A percentile compares a stretch with the other conserved stretches of the same genome.
phyloP scores from a whole-genome alignment of 2,888 invertebrate species.

The Lepidochrysops patricia region DNA sequence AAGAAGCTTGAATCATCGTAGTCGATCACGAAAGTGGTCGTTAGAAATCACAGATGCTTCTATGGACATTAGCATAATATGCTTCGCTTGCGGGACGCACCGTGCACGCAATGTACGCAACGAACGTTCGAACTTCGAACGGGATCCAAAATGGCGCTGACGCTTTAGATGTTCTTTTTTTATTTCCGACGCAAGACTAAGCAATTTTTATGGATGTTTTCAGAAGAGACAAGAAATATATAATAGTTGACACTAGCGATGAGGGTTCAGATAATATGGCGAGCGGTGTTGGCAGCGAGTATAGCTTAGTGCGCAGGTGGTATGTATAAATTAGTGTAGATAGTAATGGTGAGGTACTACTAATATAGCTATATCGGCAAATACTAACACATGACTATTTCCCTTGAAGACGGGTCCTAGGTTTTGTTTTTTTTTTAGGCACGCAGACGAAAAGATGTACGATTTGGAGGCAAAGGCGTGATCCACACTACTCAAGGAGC shows the following conservation, averaged over 20 bases:
- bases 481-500: conserved; percentile 27
- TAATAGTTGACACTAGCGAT: conserved; percentile 59
- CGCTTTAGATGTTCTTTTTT: conserved; percentile 14
- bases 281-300: conserved; percentile 50
- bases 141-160: conserved; percentile 20
- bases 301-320: conserved; percentile 58
- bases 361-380: background rate
- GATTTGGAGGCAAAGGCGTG: conserved; percentile 58
- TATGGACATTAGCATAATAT: conserved; percentile 14
- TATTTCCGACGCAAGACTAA: conserved; percentile 23
- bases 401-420: conserved; percentile 21
- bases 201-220: conserved; percentile 45
- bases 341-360: background rate
- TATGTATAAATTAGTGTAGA: conserved; percentile 44
- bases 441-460: conserved; percentile 62
- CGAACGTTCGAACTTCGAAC: conserved; percentile 15
- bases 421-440: conserved; percentile 47
- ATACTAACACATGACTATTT: conserved; percentile 16
- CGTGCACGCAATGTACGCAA: conserved; percentile 15
- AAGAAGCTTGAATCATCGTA: background rate
- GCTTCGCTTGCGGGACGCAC: conserved; percentile 30
- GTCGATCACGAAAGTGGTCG: conserved; percentile 17
- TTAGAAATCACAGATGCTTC: conserved; percentile 11
- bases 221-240: conserved; percentile 59
- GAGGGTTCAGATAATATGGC: conserved; percentile 43